Conservation (phyloP, 2,888 invertebrate species). For the Eristalis intricaria region DNA sequence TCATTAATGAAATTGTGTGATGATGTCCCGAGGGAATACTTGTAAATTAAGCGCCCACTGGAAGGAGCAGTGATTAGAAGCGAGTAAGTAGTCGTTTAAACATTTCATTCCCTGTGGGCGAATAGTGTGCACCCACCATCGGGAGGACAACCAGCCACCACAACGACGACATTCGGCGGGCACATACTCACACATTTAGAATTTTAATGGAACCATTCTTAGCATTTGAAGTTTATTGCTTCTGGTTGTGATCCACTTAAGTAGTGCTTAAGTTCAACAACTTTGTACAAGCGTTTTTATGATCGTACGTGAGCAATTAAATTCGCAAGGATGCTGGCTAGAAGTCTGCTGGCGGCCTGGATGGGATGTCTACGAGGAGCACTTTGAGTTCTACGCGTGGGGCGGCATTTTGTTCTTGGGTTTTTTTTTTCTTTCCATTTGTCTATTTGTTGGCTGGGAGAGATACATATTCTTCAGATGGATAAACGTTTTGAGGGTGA, state of each 20-base stretch:
- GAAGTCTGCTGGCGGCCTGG: neutral
- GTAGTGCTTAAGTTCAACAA: constrained; percentile 63
- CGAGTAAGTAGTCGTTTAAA: constrained; percentile 44
- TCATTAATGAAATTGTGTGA: constrained; percentile 41
- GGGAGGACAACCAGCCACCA: neutral
- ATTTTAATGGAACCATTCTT: constrained; percentile 46
- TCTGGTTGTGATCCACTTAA: constrained; percentile 73
- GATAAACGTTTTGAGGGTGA: constrained; percentile 35
- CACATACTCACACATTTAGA: constrained; percentile 1
- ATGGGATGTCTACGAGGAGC: neutral
- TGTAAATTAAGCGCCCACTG: constrained; percentile 34
- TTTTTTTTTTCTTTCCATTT: neutral
- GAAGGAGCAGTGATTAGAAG: constrained; percentile 45
- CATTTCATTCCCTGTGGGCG: neutral
- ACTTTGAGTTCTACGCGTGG: neutral
- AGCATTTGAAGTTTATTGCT: constrained; percentile 59
- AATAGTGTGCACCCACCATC: neutral
- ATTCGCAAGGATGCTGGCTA: constrained; percentile 38
- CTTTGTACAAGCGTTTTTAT: constrained; percentile 60
- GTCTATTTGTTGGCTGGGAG: constrained; percentile 22
- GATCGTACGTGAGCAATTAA: constrained; percentile 60
- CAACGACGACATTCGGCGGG: neutral
- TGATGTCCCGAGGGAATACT: constrained; percentile 39
- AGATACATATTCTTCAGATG: constrained; percentile 23
- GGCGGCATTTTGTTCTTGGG: constrained; percentile 12